Evolutionary conservation across 2,888 invertebrate species (phyloP), one percentile per base, ranked within the genome.

Genomic region (Epinotia demarniana): DNA sequence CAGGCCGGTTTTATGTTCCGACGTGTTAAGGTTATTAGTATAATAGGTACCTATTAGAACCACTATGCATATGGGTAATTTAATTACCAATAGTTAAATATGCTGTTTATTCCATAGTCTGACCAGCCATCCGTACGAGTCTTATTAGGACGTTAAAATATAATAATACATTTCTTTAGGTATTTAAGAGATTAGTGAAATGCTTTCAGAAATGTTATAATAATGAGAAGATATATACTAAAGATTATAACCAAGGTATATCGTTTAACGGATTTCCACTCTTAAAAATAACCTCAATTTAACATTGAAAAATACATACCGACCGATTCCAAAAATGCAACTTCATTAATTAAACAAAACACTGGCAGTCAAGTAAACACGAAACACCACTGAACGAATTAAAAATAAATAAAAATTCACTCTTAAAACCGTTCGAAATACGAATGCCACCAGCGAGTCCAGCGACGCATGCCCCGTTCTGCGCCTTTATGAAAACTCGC

Each of bases 381-480:
- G n/a, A 74, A 55, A 71, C 75, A 75, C 75, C 58, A 75, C 62
- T 57, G 64, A 73, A 57, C 53, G 18, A 53, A 66, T 43, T 62
- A 19, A 57, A 71, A 74, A 69, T 58, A 5, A 69, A 60, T 46
- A 75, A 70, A 70, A 70, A 60, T 71, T 75, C 60, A 72, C 64
- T 69, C 63, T 55, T 43, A 55, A 49, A 70, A 64, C 61, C 61
- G 66, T 43, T 69, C 66, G 72, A 63, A 76, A 58, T 43, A 66
- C 69, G 73, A 63, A 76, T 82, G 83, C 82, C 83, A 82, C 82
- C 84, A 82, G 86, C 80, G 81, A 87, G 83, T 82, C 82, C 84
- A 82, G 86, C 80, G 81, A 87, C 85, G 88, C 87, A 84, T 89
- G 87, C 86, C 86, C 82, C 84, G 84, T 87, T 87, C 88, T 86